These are phyloP conservation scores for Bombus balteatus DNA, from an alignment of 1,140 invertebrate genomes.

Conservation along the genomic window DNA sequence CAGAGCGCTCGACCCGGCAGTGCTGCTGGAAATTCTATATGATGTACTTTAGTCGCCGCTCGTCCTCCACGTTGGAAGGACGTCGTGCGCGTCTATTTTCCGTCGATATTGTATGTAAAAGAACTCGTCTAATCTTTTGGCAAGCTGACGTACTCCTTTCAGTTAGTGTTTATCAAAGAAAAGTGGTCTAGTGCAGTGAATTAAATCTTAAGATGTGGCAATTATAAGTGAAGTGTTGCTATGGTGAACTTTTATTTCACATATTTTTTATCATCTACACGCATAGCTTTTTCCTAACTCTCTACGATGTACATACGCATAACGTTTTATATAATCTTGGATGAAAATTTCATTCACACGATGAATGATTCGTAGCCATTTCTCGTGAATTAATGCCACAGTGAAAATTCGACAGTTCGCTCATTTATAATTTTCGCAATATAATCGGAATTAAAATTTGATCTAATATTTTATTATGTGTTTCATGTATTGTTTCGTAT, in stretches of 20 bases:
- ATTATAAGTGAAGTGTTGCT: neutral
- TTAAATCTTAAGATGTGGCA: neutral
- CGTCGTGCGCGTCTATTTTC: neutral
- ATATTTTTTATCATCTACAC: neutral
- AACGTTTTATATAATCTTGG: neutral
- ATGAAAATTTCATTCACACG: too few species aligned
- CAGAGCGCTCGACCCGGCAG: constrained; percentile 32
- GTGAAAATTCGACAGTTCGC: neutral
- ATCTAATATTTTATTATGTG: neutral
- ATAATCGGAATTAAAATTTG: neutral
- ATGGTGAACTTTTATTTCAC: neutral
- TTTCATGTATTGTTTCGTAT: neutral
- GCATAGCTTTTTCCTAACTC: neutral
- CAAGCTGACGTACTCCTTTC: neutral
- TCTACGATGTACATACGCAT: neutral
- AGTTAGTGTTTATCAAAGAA: neutral
- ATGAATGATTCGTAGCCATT: neutral
- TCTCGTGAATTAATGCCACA: constrained; percentile 16
- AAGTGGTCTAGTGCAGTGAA: neutral
- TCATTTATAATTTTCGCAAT: neutral
- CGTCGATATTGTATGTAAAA: neutral
- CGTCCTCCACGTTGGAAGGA: constrained; percentile 33
- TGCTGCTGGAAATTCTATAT: constrained; percentile 27
- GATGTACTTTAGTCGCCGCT: constrained; percentile 37
- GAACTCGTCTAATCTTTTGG: neutral